Evolutionary conservation across 2,888 invertebrate species (phyloP).

Genomic region (Dynastes tityus): DNA sequence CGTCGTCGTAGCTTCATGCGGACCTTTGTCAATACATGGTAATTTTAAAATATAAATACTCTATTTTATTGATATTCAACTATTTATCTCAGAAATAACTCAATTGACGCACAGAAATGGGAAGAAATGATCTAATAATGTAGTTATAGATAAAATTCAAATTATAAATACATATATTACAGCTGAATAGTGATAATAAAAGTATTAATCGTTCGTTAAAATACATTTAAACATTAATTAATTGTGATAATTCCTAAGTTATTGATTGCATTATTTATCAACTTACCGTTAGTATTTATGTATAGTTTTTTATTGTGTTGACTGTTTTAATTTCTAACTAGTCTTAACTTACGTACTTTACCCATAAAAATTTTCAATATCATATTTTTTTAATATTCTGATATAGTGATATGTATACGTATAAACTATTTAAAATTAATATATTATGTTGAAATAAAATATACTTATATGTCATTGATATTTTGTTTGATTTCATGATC

Average conservation of each 20-base stretch:
- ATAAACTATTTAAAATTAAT: background rate
- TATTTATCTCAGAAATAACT: too few species aligned
- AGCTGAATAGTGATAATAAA: constrained; percentile 27
- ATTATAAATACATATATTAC: background rate
- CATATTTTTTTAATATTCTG: too few species aligned
- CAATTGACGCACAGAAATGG: background rate
- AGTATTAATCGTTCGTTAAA: constrained; percentile 17
- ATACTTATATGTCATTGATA: background rate
- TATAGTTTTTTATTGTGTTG: constrained; percentile 1
- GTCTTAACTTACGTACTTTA: constrained; percentile 6
- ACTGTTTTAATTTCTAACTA: background rate
- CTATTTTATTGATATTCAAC: too few species aligned
- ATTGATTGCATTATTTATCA: constrained; percentile 22
- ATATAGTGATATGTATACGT: too few species aligned
- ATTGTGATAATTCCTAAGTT: constrained; percentile 30
- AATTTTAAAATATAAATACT: too few species aligned
- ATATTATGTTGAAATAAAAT: constrained; percentile 44
- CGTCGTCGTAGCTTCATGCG: too few species aligned
- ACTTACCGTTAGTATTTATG: background rate
- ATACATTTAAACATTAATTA: constrained; percentile 5
- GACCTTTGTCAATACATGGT: too few species aligned
- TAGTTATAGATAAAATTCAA: background rate
- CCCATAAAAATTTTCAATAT: too few species aligned
- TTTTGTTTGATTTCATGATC: too few species aligned
- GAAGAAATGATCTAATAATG: background rate